A percentile compares a stretch with the other conserved stretches of the same genome.
These are phyloP conservation scores for Pteronura brasiliensis DNA, from an alignment of 2,113 vertebrate species.

Conservation along the genomic window DNA sequence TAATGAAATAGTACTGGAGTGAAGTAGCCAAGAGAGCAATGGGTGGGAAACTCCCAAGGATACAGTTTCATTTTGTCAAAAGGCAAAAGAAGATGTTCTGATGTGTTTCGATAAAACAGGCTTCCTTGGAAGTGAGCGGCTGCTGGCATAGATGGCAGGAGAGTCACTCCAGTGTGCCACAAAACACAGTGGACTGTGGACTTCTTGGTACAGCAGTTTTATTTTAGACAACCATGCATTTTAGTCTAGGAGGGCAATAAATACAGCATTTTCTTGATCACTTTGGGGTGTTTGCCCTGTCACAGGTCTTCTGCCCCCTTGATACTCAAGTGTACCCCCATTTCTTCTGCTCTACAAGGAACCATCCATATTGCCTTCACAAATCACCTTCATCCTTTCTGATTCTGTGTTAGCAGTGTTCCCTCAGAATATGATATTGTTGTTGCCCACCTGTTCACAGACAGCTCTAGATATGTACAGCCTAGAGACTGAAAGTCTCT, in stretches of 20 bases:
- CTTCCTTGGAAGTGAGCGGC: conserved; percentile 78
- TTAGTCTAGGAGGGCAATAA: not conserved
- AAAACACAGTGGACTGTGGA: accelerated
- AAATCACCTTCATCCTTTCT: not conserved
- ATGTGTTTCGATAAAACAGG: conserved; percentile 80
- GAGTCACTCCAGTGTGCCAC: not conserved
- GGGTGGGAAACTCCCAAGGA: conserved; percentile 88
- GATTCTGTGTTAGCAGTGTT: accelerated
- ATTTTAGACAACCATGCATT: not conserved
- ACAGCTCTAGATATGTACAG: not conserved
- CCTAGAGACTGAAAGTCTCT: not conserved
- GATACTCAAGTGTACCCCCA: not conserved
- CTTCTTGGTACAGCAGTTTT: not conserved
- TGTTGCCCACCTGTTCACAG: not conserved
- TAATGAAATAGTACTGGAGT: conserved; percentile 88
- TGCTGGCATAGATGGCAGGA: conserved; percentile 70
- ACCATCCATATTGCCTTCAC: not conserved
- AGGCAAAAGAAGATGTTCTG: conserved; percentile 86
- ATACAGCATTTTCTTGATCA: not conserved
- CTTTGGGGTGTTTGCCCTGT: not conserved
- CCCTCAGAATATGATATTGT: not conserved
- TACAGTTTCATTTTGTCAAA: conserved; percentile 86
- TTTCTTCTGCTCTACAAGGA: not conserved
- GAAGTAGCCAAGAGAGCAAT: conserved; percentile 86
- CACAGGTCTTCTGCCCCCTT: not conserved